These are phyloP conservation scores for Rhadinocentrus ornatus DNA, from an alignment of 2,797 vertebrate species.

Conservation along the genomic window DNA sequence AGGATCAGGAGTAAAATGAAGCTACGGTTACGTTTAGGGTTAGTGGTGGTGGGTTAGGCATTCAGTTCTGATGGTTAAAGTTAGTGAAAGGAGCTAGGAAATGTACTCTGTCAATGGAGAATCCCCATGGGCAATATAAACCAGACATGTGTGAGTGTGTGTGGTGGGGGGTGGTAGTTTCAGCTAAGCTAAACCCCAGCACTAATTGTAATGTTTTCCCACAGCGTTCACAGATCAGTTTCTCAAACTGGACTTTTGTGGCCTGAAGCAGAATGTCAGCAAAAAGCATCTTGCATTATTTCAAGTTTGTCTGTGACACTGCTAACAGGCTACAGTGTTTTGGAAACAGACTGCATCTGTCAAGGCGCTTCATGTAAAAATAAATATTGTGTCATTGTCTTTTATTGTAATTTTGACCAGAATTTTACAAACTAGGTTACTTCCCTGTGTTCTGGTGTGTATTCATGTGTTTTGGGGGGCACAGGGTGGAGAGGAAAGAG, in stretches of 20 bases:
- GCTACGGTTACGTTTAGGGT: neutral
- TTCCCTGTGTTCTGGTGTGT: neutral
- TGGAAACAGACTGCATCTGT: neutral
- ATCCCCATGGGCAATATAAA: neutral
- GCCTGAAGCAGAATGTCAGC: neutral
- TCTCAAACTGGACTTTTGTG: conserved; percentile 9
- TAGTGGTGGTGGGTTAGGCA: neutral
- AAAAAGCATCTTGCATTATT: conserved; percentile 3
- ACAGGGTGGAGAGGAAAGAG: conserved; percentile 66
- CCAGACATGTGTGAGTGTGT: neutral
- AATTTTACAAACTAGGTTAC: neutral
- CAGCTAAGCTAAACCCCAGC: neutral
- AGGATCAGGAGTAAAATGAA: no score
- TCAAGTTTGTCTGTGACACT: neutral
- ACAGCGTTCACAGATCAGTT: conserved; percentile 6
- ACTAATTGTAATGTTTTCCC: neutral
- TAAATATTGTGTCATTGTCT: neutral
- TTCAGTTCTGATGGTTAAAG: neutral
- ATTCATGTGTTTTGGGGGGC: conserved; percentile 8
- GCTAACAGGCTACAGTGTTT: neutral
- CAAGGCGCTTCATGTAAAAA: neutral
- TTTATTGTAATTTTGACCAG: neutral
- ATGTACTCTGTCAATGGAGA: neutral
- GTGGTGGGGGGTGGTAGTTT: neutral
- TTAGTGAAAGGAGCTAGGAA: neutral